phyloP scores from a whole-genome alignment of 2,113 vertebrate genomes.

The Nannobrachium achirus region DNA sequence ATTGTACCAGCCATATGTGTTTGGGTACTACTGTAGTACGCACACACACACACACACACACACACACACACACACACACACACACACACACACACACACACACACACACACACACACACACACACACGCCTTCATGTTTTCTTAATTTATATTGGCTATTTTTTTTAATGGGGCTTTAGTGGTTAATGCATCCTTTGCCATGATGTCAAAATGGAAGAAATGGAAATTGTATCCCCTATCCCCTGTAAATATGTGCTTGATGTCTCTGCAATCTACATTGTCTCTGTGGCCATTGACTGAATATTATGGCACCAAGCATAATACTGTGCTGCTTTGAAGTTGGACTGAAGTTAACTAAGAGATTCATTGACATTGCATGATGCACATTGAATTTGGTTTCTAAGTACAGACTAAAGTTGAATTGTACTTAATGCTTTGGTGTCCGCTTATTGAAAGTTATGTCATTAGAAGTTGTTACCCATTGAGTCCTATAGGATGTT shows the following conservation, averaged over 20 bases:
- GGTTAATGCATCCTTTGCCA: slow-evolving; percentile 17
- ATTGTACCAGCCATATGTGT: not conserved
- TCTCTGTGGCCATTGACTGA: slow-evolving; percentile 10
- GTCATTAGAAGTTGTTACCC: not conserved
- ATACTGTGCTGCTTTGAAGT: not conserved
- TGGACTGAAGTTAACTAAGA: too few relatives aligned
- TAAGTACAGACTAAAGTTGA: not conserved
- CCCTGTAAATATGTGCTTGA: not conserved
- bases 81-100: too few relatives aligned
- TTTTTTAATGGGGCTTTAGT: not conserved
- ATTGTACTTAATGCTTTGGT: not conserved
- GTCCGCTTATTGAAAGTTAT: not conserved
- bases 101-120: too few relatives aligned
- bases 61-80: too few relatives aligned
- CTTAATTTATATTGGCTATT: too few relatives aligned
- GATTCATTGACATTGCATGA: not conserved
- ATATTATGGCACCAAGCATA: not conserved
- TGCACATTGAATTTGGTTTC: not conserved
- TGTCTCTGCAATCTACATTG: not conserved
- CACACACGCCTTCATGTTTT: too few relatives aligned
- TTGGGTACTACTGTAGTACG: not conserved
- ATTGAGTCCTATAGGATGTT: not conserved
- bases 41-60: too few relatives aligned
- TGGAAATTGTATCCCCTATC: not conserved
- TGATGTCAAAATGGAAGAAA: not conserved